A percentile compares a stretch with the other conserved stretches of the same genome.
These are phyloP conservation scores for Patella caerulea DNA, from an alignment of 2,888 invertebrate species.

Conservation along the genomic window DNA sequence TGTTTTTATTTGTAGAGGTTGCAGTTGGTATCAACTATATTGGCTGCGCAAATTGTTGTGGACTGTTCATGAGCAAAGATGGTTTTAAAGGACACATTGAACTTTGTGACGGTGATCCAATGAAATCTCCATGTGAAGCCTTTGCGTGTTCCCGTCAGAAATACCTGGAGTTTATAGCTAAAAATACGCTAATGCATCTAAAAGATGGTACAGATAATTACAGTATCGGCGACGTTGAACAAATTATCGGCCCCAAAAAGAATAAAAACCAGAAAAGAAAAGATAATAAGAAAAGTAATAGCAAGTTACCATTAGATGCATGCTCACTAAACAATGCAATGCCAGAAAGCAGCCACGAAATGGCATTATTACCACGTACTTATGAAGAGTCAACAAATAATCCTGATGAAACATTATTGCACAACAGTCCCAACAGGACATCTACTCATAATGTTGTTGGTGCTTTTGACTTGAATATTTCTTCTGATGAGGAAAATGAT, in stretches of 20 bases:
- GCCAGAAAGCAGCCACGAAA: not conserved
- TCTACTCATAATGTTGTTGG: not conserved
- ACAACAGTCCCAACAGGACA: not conserved
- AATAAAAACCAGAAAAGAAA: not conserved
- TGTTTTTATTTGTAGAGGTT: not conserved
- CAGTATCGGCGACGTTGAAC: not conserved
- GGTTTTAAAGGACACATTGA: not conserved
- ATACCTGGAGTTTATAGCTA: not conserved
- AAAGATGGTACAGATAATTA: not conserved
- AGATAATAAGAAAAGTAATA: not conserved
- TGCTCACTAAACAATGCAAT: not conserved
- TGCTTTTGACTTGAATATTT: not conserved
- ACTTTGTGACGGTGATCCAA: conserved; percentile 2
- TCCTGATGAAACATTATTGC: not conserved
- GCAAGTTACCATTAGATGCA: not conserved
- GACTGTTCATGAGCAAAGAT: not conserved
- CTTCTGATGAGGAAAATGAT: not conserved
- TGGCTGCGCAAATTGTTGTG: conserved; percentile 5
- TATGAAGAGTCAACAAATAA: not conserved
- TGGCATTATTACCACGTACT: not conserved
- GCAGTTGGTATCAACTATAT: conserved; percentile 8
- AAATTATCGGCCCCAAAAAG: not conserved
- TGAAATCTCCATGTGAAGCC: not conserved
- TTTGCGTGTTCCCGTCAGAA: not conserved
- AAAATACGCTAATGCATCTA: not conserved